Percentiles rank a stretch among this genome's conserved stretches.
Evolutionary conservation across 2,888 invertebrate genomes (phyloP).

Genomic region (Urechis unicinctus): DNA sequence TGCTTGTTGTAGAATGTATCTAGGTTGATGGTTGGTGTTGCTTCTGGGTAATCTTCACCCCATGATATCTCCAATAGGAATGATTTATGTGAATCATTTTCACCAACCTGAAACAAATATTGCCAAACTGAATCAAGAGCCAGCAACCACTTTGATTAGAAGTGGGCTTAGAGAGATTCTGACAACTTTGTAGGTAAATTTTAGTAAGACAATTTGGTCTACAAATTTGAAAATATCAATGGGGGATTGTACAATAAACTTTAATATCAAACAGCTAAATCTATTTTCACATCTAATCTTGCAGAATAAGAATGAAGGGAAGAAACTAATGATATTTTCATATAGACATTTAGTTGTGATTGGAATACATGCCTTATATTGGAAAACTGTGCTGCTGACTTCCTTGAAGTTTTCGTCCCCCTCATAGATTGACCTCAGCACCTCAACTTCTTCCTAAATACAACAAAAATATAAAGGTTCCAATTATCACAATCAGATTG

Average conservation of each 20-base stretch:
- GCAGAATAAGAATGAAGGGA: no score
- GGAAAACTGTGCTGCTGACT: slow-evolving; percentile 70
- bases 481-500: no score
- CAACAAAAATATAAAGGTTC: no score
- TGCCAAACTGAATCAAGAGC: no score
- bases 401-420: slow-evolving; percentile 83
- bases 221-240: no score
- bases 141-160: no score
- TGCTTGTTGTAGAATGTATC: slow-evolving; percentile 90
- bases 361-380: slow-evolving; percentile 71
- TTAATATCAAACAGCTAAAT: no score
- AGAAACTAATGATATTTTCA: not conserved
- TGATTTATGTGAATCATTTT: slow-evolving; percentile 70
- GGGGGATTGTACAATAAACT: no score
- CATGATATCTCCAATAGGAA: slow-evolving; percentile 83
- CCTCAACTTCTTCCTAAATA: slow-evolving; percentile 74
- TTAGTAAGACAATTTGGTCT: no score
- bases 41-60: slow-evolving; percentile 79
- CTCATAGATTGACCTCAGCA: slow-evolving; percentile 86
- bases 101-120: slow-evolving; percentile 56
- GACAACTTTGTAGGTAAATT: no score
- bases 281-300: no score
- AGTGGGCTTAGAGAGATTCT: no score
- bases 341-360: not conserved
- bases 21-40: slow-evolving; percentile 73